Percentiles rank a stretch among this genome's conserved stretches.
These are phyloP conservation scores for Ephydatia muelleri DNA, from an alignment of 37 sponge, comb jelly and placozoan species.

Conservation along the genomic window DNA sequence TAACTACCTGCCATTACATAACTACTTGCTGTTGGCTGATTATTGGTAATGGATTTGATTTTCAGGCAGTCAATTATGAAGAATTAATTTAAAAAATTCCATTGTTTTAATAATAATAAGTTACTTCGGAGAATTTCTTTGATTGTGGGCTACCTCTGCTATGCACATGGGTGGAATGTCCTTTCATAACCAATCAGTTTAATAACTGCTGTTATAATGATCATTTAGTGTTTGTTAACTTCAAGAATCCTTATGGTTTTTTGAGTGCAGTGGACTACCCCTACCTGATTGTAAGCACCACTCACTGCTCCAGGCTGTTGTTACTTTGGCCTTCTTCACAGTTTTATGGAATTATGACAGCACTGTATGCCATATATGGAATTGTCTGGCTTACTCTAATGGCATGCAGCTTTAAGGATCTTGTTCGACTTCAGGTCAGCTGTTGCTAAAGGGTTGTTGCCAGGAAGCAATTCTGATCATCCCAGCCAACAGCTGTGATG, in stretches of 20 bases:
- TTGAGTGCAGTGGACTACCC: conserved; percentile 78
- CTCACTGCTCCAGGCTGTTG: too few species aligned
- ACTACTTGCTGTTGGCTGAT: too few species aligned
- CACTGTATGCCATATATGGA: conserved; percentile 53
- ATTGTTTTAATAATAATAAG: too few species aligned
- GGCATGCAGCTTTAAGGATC: conserved; percentile 68
- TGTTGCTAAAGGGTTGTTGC: neutral
- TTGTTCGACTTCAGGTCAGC: conserved; percentile 63
- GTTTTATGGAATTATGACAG: conserved; percentile 77
- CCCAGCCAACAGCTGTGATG: neutral
- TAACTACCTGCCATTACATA: too few species aligned
- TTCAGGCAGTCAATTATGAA: too few species aligned
- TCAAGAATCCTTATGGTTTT: conserved; percentile 69
- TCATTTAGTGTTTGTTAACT: conserved; percentile 39
- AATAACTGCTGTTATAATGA: neutral
- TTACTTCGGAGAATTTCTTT: too few species aligned
- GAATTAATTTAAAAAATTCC: too few species aligned
- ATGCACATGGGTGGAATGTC: too few species aligned
- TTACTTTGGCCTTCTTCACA: neutral
- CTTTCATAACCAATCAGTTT: too few species aligned
- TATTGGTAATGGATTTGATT: too few species aligned
- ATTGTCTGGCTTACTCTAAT: conserved; percentile 55
- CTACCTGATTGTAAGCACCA: conserved; percentile 58
- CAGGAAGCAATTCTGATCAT: neutral
- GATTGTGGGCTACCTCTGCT: too few species aligned